A percentile compares a stretch with the other conserved stretches of the same genome.
Evolutionary conservation across 2,888 invertebrate species (phyloP).

Genomic region (Troides aeacus): DNA sequence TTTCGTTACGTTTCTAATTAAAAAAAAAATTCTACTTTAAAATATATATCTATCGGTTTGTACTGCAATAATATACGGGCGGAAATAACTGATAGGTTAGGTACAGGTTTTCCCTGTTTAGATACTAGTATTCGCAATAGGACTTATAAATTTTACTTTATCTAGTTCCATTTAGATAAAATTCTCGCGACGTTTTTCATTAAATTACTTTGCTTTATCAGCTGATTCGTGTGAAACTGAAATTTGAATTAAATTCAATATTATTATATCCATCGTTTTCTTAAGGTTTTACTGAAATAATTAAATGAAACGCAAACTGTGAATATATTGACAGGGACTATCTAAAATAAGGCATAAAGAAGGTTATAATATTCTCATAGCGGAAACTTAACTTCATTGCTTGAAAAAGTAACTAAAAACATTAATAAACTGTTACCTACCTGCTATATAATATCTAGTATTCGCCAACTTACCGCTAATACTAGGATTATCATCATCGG

Average conservation of each 20-base stretch:
- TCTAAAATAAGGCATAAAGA: too few species aligned
- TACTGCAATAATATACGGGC: slow-evolving; percentile 22
- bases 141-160: slow-evolving; percentile 18
- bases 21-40: slow-evolving; percentile 9
- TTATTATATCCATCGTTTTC: too few species aligned
- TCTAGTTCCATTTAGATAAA: slow-evolving; percentile 23
- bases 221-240: neutral
- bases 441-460: too few species aligned
- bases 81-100: slow-evolving; percentile 23
- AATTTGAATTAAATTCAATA: neutral
- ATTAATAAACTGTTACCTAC: too few species aligned
- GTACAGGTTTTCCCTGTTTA: slow-evolving; percentile 27
- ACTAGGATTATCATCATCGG: too few species aligned
- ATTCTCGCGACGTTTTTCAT: slow-evolving; percentile 5
- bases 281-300: too few species aligned
- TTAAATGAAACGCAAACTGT: too few species aligned
- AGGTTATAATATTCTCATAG: too few species aligned
- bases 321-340: too few species aligned
- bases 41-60: slow-evolving; percentile 6
- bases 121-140: slow-evolving; percentile 12
- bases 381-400: too few species aligned
- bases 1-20: slow-evolving; percentile 2
- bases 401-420: too few species aligned
- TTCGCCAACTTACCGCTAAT: too few species aligned
- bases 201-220: neutral